A percentile compares a stretch with the other conserved stretches of the same genome.
Conservation (phyloP, 2,888 invertebrate species). For the Amblyjoppa fuscipennis region DNA sequence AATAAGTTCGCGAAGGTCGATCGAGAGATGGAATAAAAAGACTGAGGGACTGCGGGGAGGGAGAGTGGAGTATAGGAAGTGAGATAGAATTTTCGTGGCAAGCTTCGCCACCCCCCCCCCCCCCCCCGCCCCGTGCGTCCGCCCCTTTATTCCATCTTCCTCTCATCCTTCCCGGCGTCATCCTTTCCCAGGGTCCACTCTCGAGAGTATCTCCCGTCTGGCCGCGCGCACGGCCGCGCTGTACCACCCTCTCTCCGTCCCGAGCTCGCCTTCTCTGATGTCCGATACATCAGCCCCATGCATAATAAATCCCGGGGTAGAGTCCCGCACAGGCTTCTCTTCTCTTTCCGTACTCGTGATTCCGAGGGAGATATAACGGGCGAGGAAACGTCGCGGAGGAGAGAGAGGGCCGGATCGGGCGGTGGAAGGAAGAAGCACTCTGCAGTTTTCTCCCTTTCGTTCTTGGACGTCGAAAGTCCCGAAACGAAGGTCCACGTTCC, state of each 20-base stretch:
- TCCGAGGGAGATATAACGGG: conserved; percentile 13
- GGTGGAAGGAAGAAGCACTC: conserved; percentile 37
- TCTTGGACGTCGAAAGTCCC: conserved; percentile 71
- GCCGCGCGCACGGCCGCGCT: conserved; percentile 34
- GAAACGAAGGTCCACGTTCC: conserved; percentile 72
- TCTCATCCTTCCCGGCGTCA: conserved; percentile 75
- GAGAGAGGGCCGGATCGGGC: conserved; percentile 43
- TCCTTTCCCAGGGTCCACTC: conserved; percentile 78
- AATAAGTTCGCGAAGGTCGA: conserved; percentile 66
- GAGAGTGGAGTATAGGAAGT: conserved; percentile 60
- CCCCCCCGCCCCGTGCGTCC: conserved; percentile 51
- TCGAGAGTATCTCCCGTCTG: conserved; percentile 74
- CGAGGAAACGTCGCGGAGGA: conserved; percentile 27
- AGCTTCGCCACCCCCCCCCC: conserved; percentile 15
- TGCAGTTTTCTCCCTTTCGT: conserved; percentile 57
- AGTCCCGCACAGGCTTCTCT: conserved; percentile 54
- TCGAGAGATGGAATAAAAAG: conserved; percentile 59
- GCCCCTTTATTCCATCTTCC: conserved; percentile 73
- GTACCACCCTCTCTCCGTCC: conserved; percentile 23
- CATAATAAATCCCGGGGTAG: conserved; percentile 81
- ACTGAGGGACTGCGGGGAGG: conserved; percentile 26
- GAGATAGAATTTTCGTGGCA: conserved; percentile 56
- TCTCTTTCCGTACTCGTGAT: conserved; percentile 22
- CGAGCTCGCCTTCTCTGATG: conserved; percentile 75
- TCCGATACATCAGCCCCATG: conserved; percentile 83